Evolutionary conservation across 2,113 vertebrate genomes (phyloP), one percentile per base, ranked within the genome.

Genomic region (Lepidiolamprologus cunningtoni): DNA sequence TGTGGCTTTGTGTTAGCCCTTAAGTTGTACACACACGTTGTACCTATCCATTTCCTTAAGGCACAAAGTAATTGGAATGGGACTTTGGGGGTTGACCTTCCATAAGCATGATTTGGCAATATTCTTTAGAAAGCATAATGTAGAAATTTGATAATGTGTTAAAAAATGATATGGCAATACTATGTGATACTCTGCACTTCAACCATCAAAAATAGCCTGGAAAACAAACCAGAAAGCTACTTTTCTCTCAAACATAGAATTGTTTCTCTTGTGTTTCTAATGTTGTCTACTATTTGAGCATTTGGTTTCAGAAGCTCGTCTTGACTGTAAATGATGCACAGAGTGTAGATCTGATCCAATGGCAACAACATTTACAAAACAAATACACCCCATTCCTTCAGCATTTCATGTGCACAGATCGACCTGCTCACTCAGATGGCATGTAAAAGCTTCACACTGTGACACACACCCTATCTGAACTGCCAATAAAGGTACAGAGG

Each of bases 391-490:
- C 80, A 91, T 92, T 92, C 89, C 89, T 90, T 73, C 66, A 68
- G 50, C 17, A 21, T 89, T 73, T 85, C 86, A 58, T 54, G 23
- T 58, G 73, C 47, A 54, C 19, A 52, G 50, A 68, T 61, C 19
- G 33, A 50, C 58, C 63, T 84, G 53, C 79, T 90, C 66, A 90
- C 55, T 87, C 81, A 28, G n/a, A 81, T 90, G 92, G 89, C 82
- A 91, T 93, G 45, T 90, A 61, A 85, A 82, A 40, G 21, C 55
- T 55, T 87, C 23, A 83, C 50, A 55, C 31, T n/a, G 14, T 13
- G 61, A 86, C 66, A 89, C 91, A 94, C 91, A 45, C 86, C 85
- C 86, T 66, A 8, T 47, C 42, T 87, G 83, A 88, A 83, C 58
- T 26, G 28, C 35, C 37, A 88, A 90, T 71, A 86, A 91, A 85